These are phyloP conservation scores for Amorpha juglandis DNA, from an alignment of 2,888 invertebrate species.

Conservation along the genomic window DNA sequence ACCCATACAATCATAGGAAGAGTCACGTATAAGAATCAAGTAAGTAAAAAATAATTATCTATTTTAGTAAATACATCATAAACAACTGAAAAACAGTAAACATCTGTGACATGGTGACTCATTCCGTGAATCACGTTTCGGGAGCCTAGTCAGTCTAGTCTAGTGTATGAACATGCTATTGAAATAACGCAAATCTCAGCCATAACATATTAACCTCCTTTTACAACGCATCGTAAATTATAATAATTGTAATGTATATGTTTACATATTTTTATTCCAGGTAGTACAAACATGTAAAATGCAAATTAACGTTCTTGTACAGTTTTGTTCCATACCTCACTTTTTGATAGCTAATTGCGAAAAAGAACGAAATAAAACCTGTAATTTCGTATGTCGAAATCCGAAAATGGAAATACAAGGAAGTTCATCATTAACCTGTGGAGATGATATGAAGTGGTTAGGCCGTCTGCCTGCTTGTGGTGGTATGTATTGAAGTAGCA, in stretches of 20 bases:
- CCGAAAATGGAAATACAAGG: conserved; percentile 58
- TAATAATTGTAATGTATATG: no score
- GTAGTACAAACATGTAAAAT: conserved; percentile 71
- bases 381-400: conserved; percentile 70
- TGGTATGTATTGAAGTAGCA: conserved; percentile 49
- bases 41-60: conserved; percentile 42
- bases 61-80: not conserved
- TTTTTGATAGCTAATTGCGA: conserved; percentile 62
- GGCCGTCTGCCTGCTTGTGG: conserved; percentile 66
- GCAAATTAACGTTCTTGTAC: conserved; percentile 70
- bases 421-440: conserved; percentile 53
- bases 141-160: no score
- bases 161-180: no score
- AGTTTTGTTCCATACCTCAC: conserved; percentile 67
- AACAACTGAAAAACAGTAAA: no score
- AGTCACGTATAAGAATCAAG: conserved; percentile 60
- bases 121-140: no score
- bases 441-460: conserved; percentile 64
- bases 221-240: no score
- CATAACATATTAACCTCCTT: no score
- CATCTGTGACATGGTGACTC: no score
- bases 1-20: conserved; percentile 67
- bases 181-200: no score
- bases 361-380: conserved; percentile 54
- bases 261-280: not conserved